Evolutionary conservation across 2,797 vertebrate species (phyloP).

Genomic region (Lophius americanus): DNA sequence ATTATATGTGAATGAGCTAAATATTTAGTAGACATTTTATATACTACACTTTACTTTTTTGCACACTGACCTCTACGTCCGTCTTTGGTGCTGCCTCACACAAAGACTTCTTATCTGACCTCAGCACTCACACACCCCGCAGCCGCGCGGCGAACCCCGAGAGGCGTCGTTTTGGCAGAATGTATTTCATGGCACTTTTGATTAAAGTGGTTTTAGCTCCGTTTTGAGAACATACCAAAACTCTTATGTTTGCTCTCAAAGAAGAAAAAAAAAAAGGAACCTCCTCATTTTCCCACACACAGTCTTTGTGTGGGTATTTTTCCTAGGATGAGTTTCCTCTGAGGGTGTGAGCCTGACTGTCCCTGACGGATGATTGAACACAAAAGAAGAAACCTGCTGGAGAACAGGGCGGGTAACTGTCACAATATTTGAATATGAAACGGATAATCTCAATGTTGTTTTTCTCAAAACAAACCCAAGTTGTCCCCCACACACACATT

Average conservation of each 20-base stretch:
- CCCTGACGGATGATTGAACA: constrained; percentile 60
- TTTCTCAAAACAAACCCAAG: constrained; percentile 51
- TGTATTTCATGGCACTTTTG: not conserved
- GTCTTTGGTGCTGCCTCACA: constrained; percentile 28
- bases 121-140: constrained; percentile 33
- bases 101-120: constrained; percentile 59
- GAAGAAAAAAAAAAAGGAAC: not conserved
- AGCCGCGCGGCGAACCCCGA: constrained; percentile 15
- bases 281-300: not conserved
- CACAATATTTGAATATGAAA: constrained; percentile 59
- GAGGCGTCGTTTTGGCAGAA: constrained; percentile 10
- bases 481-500: constrained; percentile 30
- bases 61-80: constrained; percentile 32
- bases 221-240: constrained; percentile 6
- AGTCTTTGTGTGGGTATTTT: constrained; percentile 23
- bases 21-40: no score
- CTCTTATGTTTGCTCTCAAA: constrained; percentile 30
- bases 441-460: constrained; percentile 42
- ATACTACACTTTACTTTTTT: no score
- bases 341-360: constrained; percentile 19
- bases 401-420: constrained; percentile 26
- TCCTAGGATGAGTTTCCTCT: constrained; percentile 34
- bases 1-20: no score
- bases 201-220: constrained; percentile 6
- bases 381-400: constrained; percentile 55